Conservation (phyloP, 2,113 vertebrate species). For the Mixornis gularis region DNA sequence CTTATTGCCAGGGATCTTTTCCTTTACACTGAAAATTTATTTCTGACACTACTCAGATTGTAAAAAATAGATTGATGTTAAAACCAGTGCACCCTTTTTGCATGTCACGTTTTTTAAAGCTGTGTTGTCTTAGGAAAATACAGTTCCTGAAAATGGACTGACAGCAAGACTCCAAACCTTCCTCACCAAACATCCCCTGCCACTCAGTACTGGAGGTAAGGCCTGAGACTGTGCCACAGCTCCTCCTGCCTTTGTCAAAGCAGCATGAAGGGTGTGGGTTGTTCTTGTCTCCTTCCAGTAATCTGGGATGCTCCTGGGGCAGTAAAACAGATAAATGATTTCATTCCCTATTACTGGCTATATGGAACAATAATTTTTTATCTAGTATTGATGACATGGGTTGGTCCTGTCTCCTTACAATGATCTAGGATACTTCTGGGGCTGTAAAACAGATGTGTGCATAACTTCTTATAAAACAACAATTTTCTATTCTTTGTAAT, state of each 20-base stretch:
- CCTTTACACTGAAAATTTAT: background rate
- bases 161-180: conserved; percentile 84
- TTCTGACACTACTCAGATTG: background rate
- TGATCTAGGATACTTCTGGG: background rate
- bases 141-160: conserved; percentile 52
- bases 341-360: background rate
- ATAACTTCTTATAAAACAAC: background rate
- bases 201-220: conserved; percentile 77
- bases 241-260: background rate
- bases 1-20: background rate
- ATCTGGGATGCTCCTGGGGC: background rate
- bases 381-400: background rate
- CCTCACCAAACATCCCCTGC: conserved; percentile 77
- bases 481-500: background rate
- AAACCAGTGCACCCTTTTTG: background rate
- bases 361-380: background rate
- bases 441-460: background rate
- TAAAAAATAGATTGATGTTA: background rate
- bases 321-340: background rate
- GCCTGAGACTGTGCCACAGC: background rate
- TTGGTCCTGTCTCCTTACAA: background rate
- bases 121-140: conserved; percentile 50
- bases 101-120: background rate
- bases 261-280: background rate
- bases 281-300: background rate